Evolutionary conservation across 2,888 invertebrate genomes (phyloP), one percentile per base, ranked within the genome.

Genomic region (Ennomos quercinarius): DNA sequence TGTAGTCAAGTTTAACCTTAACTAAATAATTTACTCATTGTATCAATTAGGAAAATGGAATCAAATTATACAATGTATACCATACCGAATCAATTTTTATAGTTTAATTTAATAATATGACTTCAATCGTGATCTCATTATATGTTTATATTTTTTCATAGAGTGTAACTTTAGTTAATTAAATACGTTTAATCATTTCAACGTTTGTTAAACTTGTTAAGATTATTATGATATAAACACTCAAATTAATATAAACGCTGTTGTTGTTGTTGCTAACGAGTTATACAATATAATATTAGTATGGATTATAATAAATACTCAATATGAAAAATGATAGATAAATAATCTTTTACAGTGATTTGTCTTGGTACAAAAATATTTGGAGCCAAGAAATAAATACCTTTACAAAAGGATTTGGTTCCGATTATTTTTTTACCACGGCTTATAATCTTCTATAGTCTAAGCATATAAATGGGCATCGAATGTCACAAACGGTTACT

Each of bases 221-320:
- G 75, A 70, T 77, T 59, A 61, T 61, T 59, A 79, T 79, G 74
- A 80, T 83, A 83, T 86, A 80, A 83, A 85, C 78, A 80, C 77
- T 81, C 78, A 83, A 82, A 84, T 81, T 84, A 84, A 86, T 84
- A 89, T 87, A 86, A 90, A 89, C 66, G 91, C 91, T 91, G 91
- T 92, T 92, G 91, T 91, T 91, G 91, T 91, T 92, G 91, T 90
- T 92, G 90, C 91, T 91, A 86, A 79, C 86, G 80, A 90, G 86
- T 90, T 91, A 88, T 88, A 89, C 83, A 87, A 83, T 86, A 81
- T 89, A 27, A 27, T 27, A 27, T 27, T 27, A 27, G 27, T 80
- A 64, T 65, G 17, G 64, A 27, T 27, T 48, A 64, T 52, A 47
- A 43, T 52, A n/a, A n/a, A 52, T 88, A 88, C 76, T 84, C 85